Evolutionary conservation across 2,888 invertebrate genomes (phyloP), one percentile per base, ranked within the genome.

Genomic region (Mechanitis messenoides): DNA sequence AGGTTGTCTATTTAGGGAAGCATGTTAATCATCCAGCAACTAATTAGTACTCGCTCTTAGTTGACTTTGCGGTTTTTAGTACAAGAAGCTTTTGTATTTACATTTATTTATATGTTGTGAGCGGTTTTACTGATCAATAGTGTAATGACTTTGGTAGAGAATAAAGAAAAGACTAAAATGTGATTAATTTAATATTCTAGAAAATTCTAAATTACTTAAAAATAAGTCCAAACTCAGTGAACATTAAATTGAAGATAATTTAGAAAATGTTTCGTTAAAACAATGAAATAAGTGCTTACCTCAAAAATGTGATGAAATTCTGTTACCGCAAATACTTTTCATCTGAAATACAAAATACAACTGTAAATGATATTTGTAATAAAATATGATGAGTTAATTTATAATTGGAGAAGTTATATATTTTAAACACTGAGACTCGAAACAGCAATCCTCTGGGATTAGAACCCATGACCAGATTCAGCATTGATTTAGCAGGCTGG

Each of bases 261-360:
- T 11, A 50, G 31, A 50, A 50, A 50, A 50, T 50, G 9, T 50
- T 31, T 50, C 7, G 28, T 31, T 28, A 11, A 50, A 42, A 42
- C 1, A 9, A 42, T 42, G 42, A 42, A 42, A 42, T 42, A 11
- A 20, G 56, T n/a, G 31, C 63, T 66, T 61, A 69, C 69, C 67
- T 69, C 60, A 69, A 58, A 62, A 56, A 55, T 59, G 58, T 56
- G 61, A 55, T 56, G 62, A 62, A 64, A 59, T 59, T 47, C 58
- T 55, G 57, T 33, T 38, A 50, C 64, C 56, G 62, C 59, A 63
- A 61, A 55, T 59, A 55, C 58, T 66, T 68, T 46, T 67, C 69
- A 69, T 69, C 69, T 69, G 69, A 55, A 69, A 58, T 38, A 61
- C 59, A 56, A 61, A 47, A 12, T 9, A 5, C 46, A n/a, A 55